Evolutionary conservation across 2,797 vertebrate species (phyloP).

Genomic region (Hirundo rustica): DNA sequence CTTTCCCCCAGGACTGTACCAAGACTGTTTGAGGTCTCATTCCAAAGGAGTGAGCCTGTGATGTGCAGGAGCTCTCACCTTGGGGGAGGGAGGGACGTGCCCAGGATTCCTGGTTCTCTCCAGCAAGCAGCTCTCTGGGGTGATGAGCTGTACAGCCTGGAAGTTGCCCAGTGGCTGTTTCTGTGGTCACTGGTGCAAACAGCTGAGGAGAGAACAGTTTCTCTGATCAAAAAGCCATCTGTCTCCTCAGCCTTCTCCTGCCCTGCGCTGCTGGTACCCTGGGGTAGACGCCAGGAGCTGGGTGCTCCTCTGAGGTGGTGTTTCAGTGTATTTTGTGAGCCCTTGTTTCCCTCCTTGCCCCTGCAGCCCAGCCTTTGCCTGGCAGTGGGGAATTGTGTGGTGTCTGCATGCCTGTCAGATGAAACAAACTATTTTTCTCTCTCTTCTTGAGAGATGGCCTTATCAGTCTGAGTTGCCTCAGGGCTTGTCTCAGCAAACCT

Average conservation of each 20-base stretch:
- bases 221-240: background rate
- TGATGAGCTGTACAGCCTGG: background rate
- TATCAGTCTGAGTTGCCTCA: conserved; percentile 30
- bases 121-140: background rate
- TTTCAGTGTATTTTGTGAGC: background rate
- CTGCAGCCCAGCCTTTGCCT: background rate
- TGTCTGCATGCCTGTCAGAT: background rate
- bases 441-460: background rate
- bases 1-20: background rate
- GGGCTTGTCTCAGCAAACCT: conserved; percentile 18
- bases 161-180: background rate
- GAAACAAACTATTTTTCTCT: background rate
- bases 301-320: background rate
- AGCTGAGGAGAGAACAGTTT: background rate
- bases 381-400: background rate
- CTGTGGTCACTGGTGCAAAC: background rate
- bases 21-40: background rate
- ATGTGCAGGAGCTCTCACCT: background rate
- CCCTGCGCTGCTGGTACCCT: accelerated
- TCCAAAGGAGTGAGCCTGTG: background rate
- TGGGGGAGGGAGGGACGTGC: background rate
- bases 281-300: accelerated
- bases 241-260: background rate
- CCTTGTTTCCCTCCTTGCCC: background rate
- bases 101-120: background rate